Percentiles rank a stretch among this genome's conserved stretches.
phyloP scores from a whole-genome alignment of 92 coral and sea anemone genomes.

The Paramuricea clavata region DNA sequence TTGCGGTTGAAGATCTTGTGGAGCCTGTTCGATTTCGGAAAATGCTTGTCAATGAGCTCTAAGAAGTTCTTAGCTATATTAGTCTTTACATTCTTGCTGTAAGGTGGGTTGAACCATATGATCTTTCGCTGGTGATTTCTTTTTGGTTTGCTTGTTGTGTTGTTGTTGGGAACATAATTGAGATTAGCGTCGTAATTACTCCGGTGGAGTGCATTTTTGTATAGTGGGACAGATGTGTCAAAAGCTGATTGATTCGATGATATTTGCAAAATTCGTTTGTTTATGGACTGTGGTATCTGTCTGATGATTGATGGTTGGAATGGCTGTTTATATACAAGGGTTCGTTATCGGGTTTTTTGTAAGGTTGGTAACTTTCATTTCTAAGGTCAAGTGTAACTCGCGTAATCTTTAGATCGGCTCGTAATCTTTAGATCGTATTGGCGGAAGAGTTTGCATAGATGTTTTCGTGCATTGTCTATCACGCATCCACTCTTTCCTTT shows the following conservation, averaged over 20 bases:
- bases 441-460: slow-evolving; percentile 16
- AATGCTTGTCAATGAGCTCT: not conserved
- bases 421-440: slow-evolving; percentile 23
- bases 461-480: slow-evolving; percentile 42
- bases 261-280: not conserved
- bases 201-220: not conserved
- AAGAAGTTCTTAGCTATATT: not conserved
- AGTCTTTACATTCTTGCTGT: no score
- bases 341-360: no score
- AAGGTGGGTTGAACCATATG: not conserved
- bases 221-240: not conserved
- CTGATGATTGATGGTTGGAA: not conserved
- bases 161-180: not conserved
- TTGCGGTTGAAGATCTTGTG: no score
- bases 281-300: not conserved
- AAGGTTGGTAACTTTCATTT: no score
- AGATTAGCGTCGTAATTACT: not conserved
- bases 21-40: not conserved
- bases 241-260: not conserved
- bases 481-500: slow-evolving; percentile 25
- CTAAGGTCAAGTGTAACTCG: slow-evolving; percentile 22
- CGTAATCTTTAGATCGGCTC: not conserved
- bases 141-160: not conserved
- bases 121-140: not conserved
- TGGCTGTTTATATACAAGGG: no score